A percentile compares a stretch with the other conserved stretches of the same genome.
These are phyloP conservation scores for Lates japonicus DNA, from an alignment of 2,797 vertebrate species.

Conservation along the genomic window DNA sequence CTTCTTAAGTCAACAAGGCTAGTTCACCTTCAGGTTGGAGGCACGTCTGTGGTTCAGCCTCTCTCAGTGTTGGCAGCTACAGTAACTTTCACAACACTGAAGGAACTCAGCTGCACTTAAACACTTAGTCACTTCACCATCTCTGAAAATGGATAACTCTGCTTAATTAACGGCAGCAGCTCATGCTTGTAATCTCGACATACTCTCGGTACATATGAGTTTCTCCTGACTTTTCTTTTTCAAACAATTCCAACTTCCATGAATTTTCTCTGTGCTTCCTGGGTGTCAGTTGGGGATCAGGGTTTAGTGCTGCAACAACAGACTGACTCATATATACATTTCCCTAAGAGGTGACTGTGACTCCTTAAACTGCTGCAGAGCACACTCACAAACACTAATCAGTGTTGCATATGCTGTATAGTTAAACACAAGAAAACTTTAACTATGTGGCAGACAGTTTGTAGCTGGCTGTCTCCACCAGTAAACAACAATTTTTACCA, in stretches of 20 bases:
- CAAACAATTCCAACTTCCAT: constrained; percentile 31
- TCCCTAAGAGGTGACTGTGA: constrained; percentile 55
- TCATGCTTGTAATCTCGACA: neutral
- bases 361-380: constrained; percentile 56
- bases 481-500: constrained; percentile 22
- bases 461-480: constrained; percentile 2
- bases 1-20: neutral
- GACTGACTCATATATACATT: constrained; percentile 55
- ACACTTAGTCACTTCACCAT: constrained; percentile 26
- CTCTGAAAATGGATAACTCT: constrained; percentile 37
- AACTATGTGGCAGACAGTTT: constrained; percentile 27
- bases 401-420: neutral
- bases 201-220: neutral
- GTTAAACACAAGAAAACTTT: constrained; percentile 5
- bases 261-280: constrained; percentile 18
- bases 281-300: constrained; percentile 44
- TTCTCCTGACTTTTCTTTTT: constrained; percentile 15
- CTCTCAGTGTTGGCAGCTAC: neutral
- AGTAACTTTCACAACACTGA: constrained; percentile 24
- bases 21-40: constrained; percentile 5
- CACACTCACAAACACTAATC: constrained; percentile 18
- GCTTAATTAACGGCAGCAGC: constrained; percentile 44
- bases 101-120: constrained; percentile 15
- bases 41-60: neutral
- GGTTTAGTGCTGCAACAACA: constrained; percentile 56